Evolutionary conservation across 2,888 invertebrate genomes (phyloP).

Genomic region (Hanleya hanleyi): DNA sequence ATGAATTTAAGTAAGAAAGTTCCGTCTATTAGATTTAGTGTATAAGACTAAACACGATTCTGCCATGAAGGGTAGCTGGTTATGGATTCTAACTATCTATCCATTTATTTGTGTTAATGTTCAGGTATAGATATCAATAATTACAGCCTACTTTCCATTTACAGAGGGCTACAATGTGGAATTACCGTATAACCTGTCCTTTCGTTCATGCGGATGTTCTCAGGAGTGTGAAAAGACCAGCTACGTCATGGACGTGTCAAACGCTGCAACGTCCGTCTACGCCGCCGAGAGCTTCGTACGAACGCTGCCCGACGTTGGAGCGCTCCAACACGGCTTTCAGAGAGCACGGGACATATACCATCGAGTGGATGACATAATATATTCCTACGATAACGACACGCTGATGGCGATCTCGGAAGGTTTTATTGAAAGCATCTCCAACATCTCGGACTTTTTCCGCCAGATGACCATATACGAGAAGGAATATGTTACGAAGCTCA

Average conservation of each 20-base stretch:
- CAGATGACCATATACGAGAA: not conserved
- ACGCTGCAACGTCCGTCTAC: conserved; percentile 8
- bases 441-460: not conserved
- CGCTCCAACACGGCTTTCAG: conserved; percentile 4
- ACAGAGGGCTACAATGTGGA: not conserved
- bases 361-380: conserved; percentile 3
- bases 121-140: too few relatives aligned
- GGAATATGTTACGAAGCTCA: not conserved
- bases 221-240: not conserved
- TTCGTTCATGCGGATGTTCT: not conserved
- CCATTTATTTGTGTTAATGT: too few relatives aligned
- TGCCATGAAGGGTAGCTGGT: too few relatives aligned
- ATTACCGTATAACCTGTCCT: not conserved
- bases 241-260: conserved; percentile 6
- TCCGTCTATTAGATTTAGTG: too few relatives aligned
- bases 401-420: not conserved
- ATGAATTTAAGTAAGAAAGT: too few relatives aligned
- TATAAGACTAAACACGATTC: too few relatives aligned
- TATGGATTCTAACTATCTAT: too few relatives aligned
- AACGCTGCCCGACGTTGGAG: not conserved
- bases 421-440: not conserved
- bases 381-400: not conserved
- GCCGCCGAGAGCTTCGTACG: conserved; percentile 12
- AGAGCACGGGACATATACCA: not conserved
- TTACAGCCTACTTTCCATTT: too few relatives aligned